These are phyloP conservation scores for Crenichthys baileyi DNA, from an alignment of 2,797 vertebrate species.

Conservation along the genomic window DNA sequence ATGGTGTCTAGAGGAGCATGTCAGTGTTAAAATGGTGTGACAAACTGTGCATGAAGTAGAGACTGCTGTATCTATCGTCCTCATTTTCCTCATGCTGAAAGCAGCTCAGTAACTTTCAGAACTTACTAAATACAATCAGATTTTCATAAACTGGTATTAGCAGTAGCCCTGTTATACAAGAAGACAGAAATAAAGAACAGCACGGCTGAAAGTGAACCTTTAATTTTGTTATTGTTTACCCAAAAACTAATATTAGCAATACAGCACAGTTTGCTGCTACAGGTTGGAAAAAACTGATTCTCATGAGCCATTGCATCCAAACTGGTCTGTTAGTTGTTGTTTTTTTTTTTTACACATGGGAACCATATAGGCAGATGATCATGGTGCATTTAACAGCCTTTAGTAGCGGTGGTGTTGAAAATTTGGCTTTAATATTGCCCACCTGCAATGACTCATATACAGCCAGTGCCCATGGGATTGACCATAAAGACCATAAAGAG, in stretches of 20 bases:
- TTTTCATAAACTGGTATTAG: neutral
- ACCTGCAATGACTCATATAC: too few species aligned
- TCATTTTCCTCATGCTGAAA: neutral
- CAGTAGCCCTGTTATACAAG: neutral
- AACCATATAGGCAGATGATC: too few species aligned
- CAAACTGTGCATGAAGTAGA: neutral
- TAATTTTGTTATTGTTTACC: neutral
- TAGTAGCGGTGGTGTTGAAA: too few species aligned
- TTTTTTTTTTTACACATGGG: neutral
- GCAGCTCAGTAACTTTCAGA: neutral
- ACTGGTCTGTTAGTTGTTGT: neutral
- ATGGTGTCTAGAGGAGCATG: slow-evolving; percentile 16
- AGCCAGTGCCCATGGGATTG: too few species aligned
- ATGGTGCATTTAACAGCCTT: too few species aligned
- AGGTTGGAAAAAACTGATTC: neutral
- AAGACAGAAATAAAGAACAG: neutral
- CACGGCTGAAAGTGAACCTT: neutral
- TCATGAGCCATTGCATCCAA: neutral
- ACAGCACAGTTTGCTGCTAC: neutral
- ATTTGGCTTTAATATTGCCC: too few species aligned
- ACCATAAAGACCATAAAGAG: too few species aligned
- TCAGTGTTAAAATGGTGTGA: neutral
- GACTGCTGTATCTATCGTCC: neutral
- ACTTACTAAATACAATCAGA: neutral
- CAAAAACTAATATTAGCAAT: neutral